Percentiles rank a stretch among this genome's conserved stretches.
Evolutionary conservation across 1,140 invertebrate genomes (phyloP).

Genomic region (Drosophila watanabei): DNA sequence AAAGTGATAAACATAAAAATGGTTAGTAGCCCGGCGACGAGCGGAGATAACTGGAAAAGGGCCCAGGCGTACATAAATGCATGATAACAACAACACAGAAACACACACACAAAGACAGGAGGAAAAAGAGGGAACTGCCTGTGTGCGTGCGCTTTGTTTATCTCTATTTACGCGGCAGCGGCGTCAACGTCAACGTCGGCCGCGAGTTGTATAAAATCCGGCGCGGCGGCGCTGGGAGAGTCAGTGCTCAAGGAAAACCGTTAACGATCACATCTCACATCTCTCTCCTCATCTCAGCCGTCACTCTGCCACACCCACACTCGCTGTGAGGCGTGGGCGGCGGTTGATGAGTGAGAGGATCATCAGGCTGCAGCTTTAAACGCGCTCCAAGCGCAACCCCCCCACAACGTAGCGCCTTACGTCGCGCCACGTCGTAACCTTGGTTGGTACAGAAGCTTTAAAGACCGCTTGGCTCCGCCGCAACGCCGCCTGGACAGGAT

Average conservation of each 20-base stretch:
- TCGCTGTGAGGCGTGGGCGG: background rate
- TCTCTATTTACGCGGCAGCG: conserved; percentile 54
- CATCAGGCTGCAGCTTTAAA: conserved; percentile 61
- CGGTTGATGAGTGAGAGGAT: conserved; percentile 10
- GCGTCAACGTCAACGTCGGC: conserved; percentile 37
- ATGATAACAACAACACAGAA: conserved; percentile 43
- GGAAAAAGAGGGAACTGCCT: background rate
- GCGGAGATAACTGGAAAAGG: conserved; percentile 51
- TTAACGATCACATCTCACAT: conserved; percentile 49
- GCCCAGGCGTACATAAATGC: conserved; percentile 40
- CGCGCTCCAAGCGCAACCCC: conserved; percentile 63
- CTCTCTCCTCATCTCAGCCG: conserved; percentile 29
- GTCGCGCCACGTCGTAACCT: conserved; percentile 36
- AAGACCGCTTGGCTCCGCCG: conserved; percentile 42
- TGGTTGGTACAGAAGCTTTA: conserved; percentile 75
- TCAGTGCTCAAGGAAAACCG: conserved; percentile 66
- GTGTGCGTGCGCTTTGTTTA: conserved; percentile 45
- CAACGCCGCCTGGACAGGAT: conserved; percentile 11
- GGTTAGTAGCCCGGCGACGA: conserved; percentile 52
- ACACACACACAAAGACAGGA: conserved; percentile 9
- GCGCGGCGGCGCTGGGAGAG: conserved; percentile 15
- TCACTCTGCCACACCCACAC: conserved; percentile 1
- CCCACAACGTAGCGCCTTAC: conserved; percentile 23
- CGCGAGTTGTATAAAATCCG: conserved; percentile 63
- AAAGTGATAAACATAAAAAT: conserved; percentile 63